A percentile compares a stretch with the other conserved stretches of the same genome.
phyloP scores from a whole-genome alignment of 2,113 vertebrate species.

The Rhizomys pruinosus region DNA sequence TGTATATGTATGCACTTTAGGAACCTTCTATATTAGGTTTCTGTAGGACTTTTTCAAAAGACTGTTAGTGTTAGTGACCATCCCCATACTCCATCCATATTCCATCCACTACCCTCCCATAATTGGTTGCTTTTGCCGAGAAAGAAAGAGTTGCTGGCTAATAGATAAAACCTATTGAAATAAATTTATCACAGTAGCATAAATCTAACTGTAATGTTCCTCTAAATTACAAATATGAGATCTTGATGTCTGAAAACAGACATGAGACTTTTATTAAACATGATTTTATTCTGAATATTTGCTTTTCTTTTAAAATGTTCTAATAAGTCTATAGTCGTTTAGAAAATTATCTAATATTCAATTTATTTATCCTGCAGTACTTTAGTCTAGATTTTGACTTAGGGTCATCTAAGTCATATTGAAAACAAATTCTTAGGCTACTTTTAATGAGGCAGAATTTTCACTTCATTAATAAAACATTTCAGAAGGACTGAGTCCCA shows the following conservation, averaged over 20 bases:
- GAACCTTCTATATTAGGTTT: no score
- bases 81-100: no score
- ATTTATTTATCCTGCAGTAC: conserved; percentile 51
- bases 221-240: background rate
- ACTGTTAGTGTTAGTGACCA: no score
- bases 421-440: conserved; percentile 37
- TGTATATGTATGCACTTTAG: no score
- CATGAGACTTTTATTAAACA: background rate
- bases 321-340: conserved; percentile 21
- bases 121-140: conserved; percentile 21
- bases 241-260: background rate
- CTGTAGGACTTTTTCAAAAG: no score
- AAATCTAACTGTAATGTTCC: background rate
- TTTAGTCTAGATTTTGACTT: conserved; percentile 16
- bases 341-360: conserved; percentile 16
- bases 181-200: background rate
- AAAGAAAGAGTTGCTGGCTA: background rate
- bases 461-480: conserved; percentile 82
- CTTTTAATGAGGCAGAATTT: conserved; percentile 78
- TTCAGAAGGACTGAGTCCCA: conserved; percentile 65
- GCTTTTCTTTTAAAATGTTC: background rate
- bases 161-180: background rate
- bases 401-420: background rate
- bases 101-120: no score
- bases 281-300: conserved; percentile 37